These are phyloP conservation scores for Drosophila micromelanica DNA, from an alignment of 1,140 invertebrate genomes.

Conservation along the genomic window DNA sequence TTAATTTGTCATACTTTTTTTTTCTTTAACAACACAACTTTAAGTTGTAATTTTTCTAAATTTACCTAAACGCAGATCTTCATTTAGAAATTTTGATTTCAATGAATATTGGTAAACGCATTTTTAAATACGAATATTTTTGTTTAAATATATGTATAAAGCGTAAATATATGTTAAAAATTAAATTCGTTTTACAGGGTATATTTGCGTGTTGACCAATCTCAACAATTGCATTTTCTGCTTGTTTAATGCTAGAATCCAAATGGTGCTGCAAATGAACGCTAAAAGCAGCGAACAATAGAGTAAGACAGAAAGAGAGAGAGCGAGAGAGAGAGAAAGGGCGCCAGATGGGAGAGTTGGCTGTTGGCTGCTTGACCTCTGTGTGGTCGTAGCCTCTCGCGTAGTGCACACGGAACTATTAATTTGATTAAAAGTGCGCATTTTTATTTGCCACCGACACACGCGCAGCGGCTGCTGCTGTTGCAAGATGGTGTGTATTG, in stretches of 20 bases:
- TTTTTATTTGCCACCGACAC: constrained; percentile 71
- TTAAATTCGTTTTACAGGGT: neutral
- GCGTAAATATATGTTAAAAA: no score
- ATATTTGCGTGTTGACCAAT: neutral
- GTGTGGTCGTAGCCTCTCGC: constrained; percentile 4
- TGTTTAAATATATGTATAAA: no score
- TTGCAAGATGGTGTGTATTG: constrained; percentile 3
- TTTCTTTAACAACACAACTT: no score
- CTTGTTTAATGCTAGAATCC: constrained; percentile 16
- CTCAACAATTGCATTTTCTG: neutral
- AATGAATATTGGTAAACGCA: no score
- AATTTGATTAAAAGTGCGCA: constrained; percentile 79
- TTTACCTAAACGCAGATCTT: no score
- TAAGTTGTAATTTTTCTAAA: no score
- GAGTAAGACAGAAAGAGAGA: neutral
- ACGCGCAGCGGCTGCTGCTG: constrained; percentile 38
- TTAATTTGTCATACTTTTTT: no score
- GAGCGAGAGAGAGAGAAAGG: neutral
- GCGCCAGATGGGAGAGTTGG: neutral
- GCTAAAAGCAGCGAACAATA: constrained; percentile 1
- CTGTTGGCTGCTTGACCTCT: constrained; percentile 42
- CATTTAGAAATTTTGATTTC: no score
- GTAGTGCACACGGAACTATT: constrained; percentile 60
- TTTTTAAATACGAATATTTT: no score
- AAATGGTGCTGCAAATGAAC: constrained; percentile 22